Evolutionary conservation across 2,888 invertebrate species (phyloP).

Genomic region (Apotomis capreana): DNA sequence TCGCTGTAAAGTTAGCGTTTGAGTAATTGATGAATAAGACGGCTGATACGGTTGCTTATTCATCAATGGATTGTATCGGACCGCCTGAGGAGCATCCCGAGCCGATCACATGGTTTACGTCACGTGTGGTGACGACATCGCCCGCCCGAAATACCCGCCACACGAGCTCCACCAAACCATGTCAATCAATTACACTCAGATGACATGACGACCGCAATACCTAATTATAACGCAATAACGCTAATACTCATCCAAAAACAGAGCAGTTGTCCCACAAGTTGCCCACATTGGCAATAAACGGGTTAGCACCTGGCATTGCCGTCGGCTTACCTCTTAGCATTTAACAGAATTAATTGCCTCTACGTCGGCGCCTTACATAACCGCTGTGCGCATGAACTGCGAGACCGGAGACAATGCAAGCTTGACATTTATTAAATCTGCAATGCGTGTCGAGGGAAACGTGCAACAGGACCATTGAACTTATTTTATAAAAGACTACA

Average conservation of each 20-base stretch:
- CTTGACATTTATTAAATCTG: slow-evolving; percentile 68
- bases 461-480: slow-evolving; percentile 6
- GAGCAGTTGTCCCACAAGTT: slow-evolving; percentile 31
- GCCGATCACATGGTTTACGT: slow-evolving; percentile 72
- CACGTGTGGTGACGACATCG: slow-evolving; percentile 59
- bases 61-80: not conserved
- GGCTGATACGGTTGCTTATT: not conserved
- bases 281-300: slow-evolving; percentile 36
- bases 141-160: slow-evolving; percentile 66
- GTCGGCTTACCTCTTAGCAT: slow-evolving; percentile 38
- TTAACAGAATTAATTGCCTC: slow-evolving; percentile 41
- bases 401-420: slow-evolving; percentile 58
- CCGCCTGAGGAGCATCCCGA: slow-evolving; percentile 65
- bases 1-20: not conserved
- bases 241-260: slow-evolving; percentile 36
- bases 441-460: slow-evolving; percentile 49
- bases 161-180: slow-evolving; percentile 70
- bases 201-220: slow-evolving; percentile 58
- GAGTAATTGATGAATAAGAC: slow-evolving; percentile 5
- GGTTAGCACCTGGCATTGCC: slow-evolving; percentile 36
- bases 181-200: slow-evolving; percentile 75
- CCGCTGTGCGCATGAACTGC: slow-evolving; percentile 20
- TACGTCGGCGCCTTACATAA: slow-evolving; percentile 37
- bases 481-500: slow-evolving; percentile 16
- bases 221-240: slow-evolving; percentile 47